Evolutionary conservation across 2,888 invertebrate species (phyloP).

Genomic region (Chrysodeixis includens): DNA sequence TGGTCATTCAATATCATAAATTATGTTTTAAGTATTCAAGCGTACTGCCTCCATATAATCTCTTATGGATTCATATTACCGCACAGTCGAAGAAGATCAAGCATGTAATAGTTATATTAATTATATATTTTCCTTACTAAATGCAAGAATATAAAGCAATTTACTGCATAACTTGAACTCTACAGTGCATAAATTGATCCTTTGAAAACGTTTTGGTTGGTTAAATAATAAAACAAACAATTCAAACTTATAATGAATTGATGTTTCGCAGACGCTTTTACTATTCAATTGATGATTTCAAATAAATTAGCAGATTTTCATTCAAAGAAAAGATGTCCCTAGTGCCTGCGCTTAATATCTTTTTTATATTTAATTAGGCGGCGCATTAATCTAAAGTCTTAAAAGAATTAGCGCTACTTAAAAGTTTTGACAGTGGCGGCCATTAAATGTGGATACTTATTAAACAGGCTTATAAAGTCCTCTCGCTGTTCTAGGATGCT

Average conservation of each 20-base stretch:
- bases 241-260: neutral
- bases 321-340: constrained; percentile 33
- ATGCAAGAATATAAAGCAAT: too few species aligned
- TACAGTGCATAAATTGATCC: too few species aligned
- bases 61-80: too few species aligned
- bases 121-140: too few species aligned
- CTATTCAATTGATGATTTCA: constrained; percentile 1
- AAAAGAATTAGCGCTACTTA: constrained; percentile 61
- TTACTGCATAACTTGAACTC: too few species aligned
- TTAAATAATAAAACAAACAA: neutral
- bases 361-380: constrained; percentile 61
- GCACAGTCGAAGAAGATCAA: too few species aligned
- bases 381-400: constrained; percentile 60
- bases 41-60: too few species aligned
- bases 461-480: constrained; percentile 47
- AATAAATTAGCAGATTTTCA: constrained; percentile 41
- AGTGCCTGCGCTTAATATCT: constrained; percentile 36
- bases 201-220: neutral
- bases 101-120: too few species aligned
- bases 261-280: neutral
- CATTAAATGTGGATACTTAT: constrained; percentile 57
- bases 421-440: constrained; percentile 59
- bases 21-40: too few species aligned
- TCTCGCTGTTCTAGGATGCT: constrained; percentile 17
- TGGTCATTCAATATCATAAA: too few species aligned